Percentiles rank a stretch among this genome's conserved stretches.
Conservation (phyloP, 2,797 vertebrate species). For the Pelobates cultripes region DNA sequence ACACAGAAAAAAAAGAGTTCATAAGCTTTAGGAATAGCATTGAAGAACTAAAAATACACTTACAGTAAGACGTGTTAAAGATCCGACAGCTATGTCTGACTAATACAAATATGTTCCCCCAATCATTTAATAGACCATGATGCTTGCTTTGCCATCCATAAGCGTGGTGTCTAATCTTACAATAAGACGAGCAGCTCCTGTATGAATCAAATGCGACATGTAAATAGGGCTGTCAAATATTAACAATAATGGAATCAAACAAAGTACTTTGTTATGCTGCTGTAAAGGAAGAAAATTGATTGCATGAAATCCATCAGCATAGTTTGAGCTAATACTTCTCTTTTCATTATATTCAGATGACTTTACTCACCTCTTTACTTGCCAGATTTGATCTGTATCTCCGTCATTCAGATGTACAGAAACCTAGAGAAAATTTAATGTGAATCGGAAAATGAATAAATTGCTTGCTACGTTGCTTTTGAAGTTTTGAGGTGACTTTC, state of each 20-base stretch:
- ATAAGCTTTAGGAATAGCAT: background rate
- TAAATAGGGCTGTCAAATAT: conserved; percentile 39
- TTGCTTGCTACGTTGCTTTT: conserved; percentile 14
- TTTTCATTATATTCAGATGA: conserved; percentile 35
- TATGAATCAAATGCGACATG: conserved; percentile 37
- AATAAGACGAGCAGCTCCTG: conserved; percentile 5
- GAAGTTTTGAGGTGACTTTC: conserved; percentile 51
- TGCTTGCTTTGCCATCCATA: conserved; percentile 10
- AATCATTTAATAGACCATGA: conserved; percentile 22
- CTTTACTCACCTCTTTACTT: conserved; percentile 40
- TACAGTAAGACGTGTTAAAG: conserved; percentile 6
- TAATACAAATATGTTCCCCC: conserved; percentile 20
- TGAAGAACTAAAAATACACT: background rate
- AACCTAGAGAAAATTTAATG: conserved; percentile 29
- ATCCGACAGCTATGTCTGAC: conserved; percentile 4
- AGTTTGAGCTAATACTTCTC: conserved; percentile 36
- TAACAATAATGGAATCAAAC: conserved; percentile 40
- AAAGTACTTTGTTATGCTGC: conserved; percentile 26
- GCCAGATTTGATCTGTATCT: conserved; percentile 42
- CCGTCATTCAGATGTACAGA: conserved; percentile 41
- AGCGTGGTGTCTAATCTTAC: conserved; percentile 22
- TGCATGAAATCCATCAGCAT: conserved; percentile 32
- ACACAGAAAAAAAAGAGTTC: background rate
- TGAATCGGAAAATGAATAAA: conserved; percentile 39
- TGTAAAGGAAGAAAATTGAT: conserved; percentile 20